phyloP scores from a whole-genome alignment of 2,888 invertebrate species.

The Lingula anatina region DNA sequence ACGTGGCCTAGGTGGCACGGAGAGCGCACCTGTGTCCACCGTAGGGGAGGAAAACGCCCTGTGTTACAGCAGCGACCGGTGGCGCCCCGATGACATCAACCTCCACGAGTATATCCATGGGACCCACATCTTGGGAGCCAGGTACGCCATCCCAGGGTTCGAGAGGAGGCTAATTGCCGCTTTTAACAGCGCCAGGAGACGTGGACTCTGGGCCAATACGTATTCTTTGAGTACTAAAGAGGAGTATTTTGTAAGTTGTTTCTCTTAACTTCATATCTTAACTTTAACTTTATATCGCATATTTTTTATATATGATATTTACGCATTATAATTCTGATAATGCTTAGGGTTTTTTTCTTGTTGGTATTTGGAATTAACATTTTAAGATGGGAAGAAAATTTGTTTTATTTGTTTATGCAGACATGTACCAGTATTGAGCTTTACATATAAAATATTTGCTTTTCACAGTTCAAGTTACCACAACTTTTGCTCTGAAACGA shows the following conservation, averaged over 20 bases:
- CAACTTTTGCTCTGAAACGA: too few species aligned
- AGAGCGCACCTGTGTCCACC: constrained; percentile 20
- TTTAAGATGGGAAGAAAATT: too few species aligned
- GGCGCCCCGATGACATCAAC: constrained; percentile 18
- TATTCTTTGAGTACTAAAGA: constrained; percentile 17
- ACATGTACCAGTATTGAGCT: too few species aligned
- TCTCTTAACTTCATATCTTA: not conserved
- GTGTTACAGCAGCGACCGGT: constrained; percentile 17
- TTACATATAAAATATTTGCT: too few species aligned
- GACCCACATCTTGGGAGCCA: constrained; percentile 21
- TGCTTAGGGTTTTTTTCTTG: too few species aligned
- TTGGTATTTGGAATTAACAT: too few species aligned
- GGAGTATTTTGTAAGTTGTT: constrained; percentile 20
- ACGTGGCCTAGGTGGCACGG: constrained; percentile 27
- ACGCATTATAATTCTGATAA: too few species aligned
- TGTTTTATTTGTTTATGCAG: too few species aligned
- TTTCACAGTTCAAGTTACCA: too few species aligned
- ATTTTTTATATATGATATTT: too few species aligned
- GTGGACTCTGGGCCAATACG: constrained; percentile 20
- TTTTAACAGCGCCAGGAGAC: constrained; percentile 13
- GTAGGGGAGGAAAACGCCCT: constrained; percentile 30
- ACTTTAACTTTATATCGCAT: not conserved
- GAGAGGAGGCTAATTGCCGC: constrained; percentile 11
- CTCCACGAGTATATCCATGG: constrained; percentile 26
- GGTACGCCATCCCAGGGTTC: constrained; percentile 18